Evolutionary conservation across 1,140 invertebrate species (phyloP).

Genomic region (Drosophila ambigua): DNA sequence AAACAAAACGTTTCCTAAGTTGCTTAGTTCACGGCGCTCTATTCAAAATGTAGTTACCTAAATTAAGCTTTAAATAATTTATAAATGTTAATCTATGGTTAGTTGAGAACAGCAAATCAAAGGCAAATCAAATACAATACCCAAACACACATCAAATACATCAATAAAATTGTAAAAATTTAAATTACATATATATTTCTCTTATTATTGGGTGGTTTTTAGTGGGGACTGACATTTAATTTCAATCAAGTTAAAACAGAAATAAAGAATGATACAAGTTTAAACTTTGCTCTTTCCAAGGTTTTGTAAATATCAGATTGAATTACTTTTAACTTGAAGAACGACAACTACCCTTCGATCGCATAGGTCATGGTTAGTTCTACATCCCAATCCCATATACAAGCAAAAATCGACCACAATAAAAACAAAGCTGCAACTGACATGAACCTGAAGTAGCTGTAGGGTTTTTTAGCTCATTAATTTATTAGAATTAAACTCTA

Average conservation of each 20-base stretch:
- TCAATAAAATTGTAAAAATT: constrained; percentile 3
- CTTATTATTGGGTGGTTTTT: neutral
- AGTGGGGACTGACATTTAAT: neutral
- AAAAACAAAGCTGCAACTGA: no score
- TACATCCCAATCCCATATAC: no score
- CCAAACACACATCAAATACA: constrained; percentile 8
- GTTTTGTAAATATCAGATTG: no score
- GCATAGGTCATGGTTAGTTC: no score
- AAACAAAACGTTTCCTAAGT: constrained; percentile 39
- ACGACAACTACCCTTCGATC: no score
- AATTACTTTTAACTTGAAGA: no score
- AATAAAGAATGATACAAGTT: no score
- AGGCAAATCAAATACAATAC: constrained; percentile 26
- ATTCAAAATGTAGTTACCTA: constrained; percentile 33
- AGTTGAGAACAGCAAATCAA: constrained; percentile 44
- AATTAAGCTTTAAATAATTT: constrained; percentile 77
- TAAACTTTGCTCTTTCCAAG: no score
- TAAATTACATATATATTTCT: neutral
- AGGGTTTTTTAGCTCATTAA: no score
- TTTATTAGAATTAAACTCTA: no score
- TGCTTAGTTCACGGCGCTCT: constrained; percentile 28
- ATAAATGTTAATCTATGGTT: constrained; percentile 72
- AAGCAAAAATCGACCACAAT: no score
- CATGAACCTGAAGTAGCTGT: no score
- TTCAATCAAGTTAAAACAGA: neutral